Evolutionary conservation across 2,888 invertebrate genomes (phyloP).

Genomic region (Mylabris sibirica): DNA sequence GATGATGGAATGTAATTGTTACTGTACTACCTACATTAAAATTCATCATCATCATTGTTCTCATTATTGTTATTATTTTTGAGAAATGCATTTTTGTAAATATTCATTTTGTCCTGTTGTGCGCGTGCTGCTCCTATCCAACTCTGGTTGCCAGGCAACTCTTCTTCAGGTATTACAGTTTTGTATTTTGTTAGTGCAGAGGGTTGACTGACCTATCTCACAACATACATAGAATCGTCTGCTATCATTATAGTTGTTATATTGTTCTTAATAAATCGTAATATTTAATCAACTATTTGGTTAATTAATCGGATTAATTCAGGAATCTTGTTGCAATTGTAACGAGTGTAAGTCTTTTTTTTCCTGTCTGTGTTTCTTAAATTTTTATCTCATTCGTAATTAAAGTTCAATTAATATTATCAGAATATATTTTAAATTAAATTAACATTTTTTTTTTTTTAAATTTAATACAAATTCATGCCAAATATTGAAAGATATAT

Average conservation of each 20-base stretch:
- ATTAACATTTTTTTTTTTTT: background rate
- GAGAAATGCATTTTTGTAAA: background rate
- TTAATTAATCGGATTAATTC: background rate
- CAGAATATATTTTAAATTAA: background rate
- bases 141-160: conserved; percentile 35
- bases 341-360: too few species aligned
- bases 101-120: background rate
- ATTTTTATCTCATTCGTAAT: too few species aligned
- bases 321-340: too few species aligned
- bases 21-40: background rate
- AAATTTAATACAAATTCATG: background rate
- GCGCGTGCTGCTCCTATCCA: conserved; percentile 24
- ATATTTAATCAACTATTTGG: background rate
- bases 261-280: background rate
- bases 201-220: conserved; percentile 40
- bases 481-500: background rate
- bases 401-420: too few species aligned
- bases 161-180: conserved; percentile 28
- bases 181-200: conserved; percentile 6
- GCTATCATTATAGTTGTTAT: too few species aligned
- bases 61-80: background rate
- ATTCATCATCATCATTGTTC: background rate
- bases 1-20: too few species aligned
- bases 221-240: conserved; percentile 12
- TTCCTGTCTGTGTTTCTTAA: too few species aligned